Base-by-base conservation (phyloP, 1,140 invertebrate genomes). In the Temnothorax longispinosus region DNA sequence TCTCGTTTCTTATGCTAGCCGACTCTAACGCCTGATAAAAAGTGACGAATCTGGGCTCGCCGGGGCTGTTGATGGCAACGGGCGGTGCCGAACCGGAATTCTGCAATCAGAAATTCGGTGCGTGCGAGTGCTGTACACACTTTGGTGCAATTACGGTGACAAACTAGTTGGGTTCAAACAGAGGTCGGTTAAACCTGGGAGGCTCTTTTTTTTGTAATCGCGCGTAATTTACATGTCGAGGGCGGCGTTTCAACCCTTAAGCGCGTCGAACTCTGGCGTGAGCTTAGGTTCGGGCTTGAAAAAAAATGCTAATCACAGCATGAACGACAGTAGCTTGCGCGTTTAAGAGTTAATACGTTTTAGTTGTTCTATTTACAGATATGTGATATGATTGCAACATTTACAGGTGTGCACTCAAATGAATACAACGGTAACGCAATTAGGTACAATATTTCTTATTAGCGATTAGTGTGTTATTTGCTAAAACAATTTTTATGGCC, bases 1-100 rank as follows among this genome's bases (percentile, higher is more conserved):
- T 92, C 93, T 95, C 92, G 72, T 95, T 94, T 87, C 87, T 94
- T 86, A 95, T 92, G 74, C 90, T 94, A 77, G 93, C 93, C 41
- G 94, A 91, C 85, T 95, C 94, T 93, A 95, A 88, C 21, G 94
- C 94, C n/a, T 94, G 93, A 92, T 95, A 95, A 88, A 93, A 93
- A 72, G 94, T 95, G 86, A 94, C 65, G 75, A 94, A 89, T 88
- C 94, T 93, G 6, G 94, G 92, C 85, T 95, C 93, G 69, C 94
- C 93, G 72, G 93, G 93, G 85, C 91, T 95, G 78, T 91, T 93
- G 75, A 95, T 90, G 67, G 92, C 91, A 52, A 95, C 91, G 44
- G 92, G 88, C 44, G 92, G 88, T 56, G 87, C 76, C 65, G 76
- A 81, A 62, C 88, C 88, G 62, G 88, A 89, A 88, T 93, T 93